Evolutionary conservation across 1,140 invertebrate genomes (phyloP).

Genomic region (Lepidostoma basale): DNA sequence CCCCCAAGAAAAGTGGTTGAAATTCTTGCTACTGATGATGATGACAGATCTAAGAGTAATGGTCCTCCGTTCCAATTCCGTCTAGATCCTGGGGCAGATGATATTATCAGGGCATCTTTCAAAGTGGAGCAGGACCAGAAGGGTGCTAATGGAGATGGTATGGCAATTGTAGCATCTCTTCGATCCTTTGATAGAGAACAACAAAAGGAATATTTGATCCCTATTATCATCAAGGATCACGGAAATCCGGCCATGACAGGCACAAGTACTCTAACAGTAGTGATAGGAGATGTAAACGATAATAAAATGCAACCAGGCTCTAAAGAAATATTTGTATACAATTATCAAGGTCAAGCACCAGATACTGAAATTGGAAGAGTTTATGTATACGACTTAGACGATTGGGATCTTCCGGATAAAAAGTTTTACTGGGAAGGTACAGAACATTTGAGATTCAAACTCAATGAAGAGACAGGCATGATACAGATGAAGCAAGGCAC

Average conservation of each 20-base stretch:
- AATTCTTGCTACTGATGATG: slow-evolving; percentile 93
- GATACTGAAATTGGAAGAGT: slow-evolving; percentile 93
- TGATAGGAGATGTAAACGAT: slow-evolving; percentile 95
- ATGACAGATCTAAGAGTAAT: slow-evolving; percentile 91
- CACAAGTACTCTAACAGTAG: slow-evolving; percentile 91
- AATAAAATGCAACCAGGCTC: slow-evolving; percentile 96
- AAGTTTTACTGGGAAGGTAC: slow-evolving; percentile 91
- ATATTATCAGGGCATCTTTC: slow-evolving; percentile 89
- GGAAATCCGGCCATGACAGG: slow-evolving; percentile 91
- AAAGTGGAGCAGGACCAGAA: slow-evolving; percentile 95
- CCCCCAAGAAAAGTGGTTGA: slow-evolving; percentile 89
- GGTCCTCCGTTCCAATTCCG: slow-evolving; percentile 94
- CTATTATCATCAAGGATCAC: slow-evolving; percentile 91
- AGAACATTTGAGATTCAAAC: slow-evolving; percentile 82
- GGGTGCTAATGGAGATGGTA: slow-evolving; percentile 93
- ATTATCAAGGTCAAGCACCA: slow-evolving; percentile 90
- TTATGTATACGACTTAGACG: slow-evolving; percentile 95
- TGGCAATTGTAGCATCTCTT: slow-evolving; percentile 90
- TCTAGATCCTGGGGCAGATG: slow-evolving; percentile 89
- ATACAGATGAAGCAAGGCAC: slow-evolving; percentile 93
- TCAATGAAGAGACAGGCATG: slow-evolving; percentile 92
- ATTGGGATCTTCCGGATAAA: slow-evolving; percentile 97
- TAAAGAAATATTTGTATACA: slow-evolving; percentile 97
- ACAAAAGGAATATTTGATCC: slow-evolving; percentile 93
- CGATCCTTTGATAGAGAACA: slow-evolving; percentile 93